Percentiles rank a stretch among this genome's conserved stretches.
Evolutionary conservation across 2,797 vertebrate species (phyloP).

Genomic region (Loriculus beryllinus): DNA sequence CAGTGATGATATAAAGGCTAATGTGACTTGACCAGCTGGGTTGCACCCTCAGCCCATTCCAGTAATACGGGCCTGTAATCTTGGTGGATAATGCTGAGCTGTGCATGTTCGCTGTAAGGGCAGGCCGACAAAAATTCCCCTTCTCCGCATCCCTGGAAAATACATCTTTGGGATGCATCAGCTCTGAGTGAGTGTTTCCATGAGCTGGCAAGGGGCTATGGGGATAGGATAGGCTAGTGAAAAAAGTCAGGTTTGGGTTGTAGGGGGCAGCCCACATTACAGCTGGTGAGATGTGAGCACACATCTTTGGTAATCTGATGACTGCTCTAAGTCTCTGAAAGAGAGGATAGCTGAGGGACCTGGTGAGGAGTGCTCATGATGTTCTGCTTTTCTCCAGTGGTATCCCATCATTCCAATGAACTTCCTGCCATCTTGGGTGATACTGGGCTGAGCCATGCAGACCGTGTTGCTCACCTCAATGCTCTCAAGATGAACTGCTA

Average conservation of each 20-base stretch:
- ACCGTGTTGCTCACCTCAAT: constrained; percentile 84
- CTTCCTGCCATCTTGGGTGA: constrained; percentile 80
- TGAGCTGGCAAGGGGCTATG: neutral
- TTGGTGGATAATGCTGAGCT: constrained; percentile 82
- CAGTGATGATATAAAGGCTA: constrained; percentile 87
- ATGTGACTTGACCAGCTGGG: constrained; percentile 79
- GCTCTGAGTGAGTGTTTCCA: constrained; percentile 27
- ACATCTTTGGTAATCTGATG: constrained; percentile 84
- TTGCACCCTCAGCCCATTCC: constrained; percentile 51
- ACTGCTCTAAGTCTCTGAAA: neutral
- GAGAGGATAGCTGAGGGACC: neutral
- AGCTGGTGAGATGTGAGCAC: constrained; percentile 74
- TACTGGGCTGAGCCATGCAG: constrained; percentile 68
- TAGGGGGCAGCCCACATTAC: neutral
- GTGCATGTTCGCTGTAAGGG: constrained; percentile 87
- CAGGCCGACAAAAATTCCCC: constrained; percentile 78
- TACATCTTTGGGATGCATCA: neutral
- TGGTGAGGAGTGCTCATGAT: neutral
- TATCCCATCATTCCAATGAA: constrained; percentile 81
- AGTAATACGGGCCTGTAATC: constrained; percentile 85
- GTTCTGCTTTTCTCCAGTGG: constrained; percentile 77
- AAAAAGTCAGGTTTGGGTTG: constrained; percentile 12
- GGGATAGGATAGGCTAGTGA: constrained; percentile 35
- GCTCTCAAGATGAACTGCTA: constrained; percentile 95
- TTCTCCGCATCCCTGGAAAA: neutral